These are phyloP conservation scores for Hybognathus amarus DNA, from an alignment of 2,797 vertebrate species.

Conservation along the genomic window DNA sequence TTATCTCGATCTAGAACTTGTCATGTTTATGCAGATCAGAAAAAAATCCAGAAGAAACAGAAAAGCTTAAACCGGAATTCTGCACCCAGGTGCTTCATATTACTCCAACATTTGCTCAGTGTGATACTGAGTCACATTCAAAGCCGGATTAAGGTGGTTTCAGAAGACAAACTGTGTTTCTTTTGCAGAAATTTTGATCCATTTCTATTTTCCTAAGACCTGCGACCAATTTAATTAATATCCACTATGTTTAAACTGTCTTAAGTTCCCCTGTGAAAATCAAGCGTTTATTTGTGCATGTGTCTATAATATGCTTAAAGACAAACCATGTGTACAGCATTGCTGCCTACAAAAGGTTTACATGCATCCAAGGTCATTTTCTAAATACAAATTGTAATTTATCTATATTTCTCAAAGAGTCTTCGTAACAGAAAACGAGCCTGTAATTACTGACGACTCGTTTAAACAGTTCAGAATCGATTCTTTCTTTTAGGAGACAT, in stretches of 20 bases:
- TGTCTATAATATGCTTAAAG: too few relatives aligned
- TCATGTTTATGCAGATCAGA: background rate
- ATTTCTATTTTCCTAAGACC: background rate
- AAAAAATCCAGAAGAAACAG: background rate
- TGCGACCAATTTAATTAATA: background rate
- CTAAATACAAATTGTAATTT: background rate
- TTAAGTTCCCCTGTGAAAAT: background rate
- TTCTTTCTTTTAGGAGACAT: too few relatives aligned
- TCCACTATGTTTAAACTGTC: background rate
- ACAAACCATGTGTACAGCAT: too few relatives aligned
- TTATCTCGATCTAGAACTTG: background rate
- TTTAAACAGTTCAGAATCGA: too few relatives aligned
- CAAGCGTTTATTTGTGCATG: too few relatives aligned
- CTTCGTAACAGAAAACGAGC: too few relatives aligned
- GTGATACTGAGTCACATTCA: background rate
- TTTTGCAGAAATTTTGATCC: background rate
- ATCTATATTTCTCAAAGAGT: rapidly evolving
- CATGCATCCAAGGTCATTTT: background rate
- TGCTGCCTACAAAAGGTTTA: background rate
- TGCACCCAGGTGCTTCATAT: background rate
- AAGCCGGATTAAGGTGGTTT: background rate
- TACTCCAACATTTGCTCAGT: background rate
- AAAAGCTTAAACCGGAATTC: background rate
- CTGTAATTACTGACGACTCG: too few relatives aligned
- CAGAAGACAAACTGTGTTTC: background rate